Evolutionary conservation across 2,888 invertebrate species (phyloP).

Genomic region (Agrochola lota): DNA sequence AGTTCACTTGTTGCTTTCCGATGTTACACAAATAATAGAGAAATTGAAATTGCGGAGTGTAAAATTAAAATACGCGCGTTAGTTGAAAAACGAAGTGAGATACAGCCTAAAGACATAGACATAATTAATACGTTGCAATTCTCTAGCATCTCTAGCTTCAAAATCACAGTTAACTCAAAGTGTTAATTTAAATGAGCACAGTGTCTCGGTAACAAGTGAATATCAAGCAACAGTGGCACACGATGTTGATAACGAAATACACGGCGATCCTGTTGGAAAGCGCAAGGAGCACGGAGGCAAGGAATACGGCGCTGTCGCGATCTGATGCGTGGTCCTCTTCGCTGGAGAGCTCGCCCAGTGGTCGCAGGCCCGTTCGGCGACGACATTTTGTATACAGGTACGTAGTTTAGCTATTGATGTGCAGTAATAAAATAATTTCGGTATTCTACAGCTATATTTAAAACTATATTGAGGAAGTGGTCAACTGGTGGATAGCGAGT

Average conservation of each 20-base stretch:
- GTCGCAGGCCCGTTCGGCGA: constrained; percentile 77
- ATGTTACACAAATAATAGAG: constrained; percentile 63
- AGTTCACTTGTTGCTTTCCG: constrained; percentile 76
- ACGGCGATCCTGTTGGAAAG: constrained; percentile 93
- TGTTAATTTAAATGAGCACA: constrained; percentile 36
- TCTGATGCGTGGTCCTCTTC: constrained; percentile 81
- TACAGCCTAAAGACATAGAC: constrained; percentile 5
- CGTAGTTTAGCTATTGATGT: constrained; percentile 26
- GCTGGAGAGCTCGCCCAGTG: constrained; percentile 77
- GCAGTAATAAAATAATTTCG: neutral
- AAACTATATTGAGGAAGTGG: constrained; percentile 26
- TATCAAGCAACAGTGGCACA: constrained; percentile 60
- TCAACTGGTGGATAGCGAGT: neutral
- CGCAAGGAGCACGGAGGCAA: constrained; percentile 88
- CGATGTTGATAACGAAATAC: constrained; percentile 93
- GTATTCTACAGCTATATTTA: neutral
- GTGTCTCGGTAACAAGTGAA: constrained; percentile 58
- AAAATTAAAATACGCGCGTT: constrained; percentile 7
- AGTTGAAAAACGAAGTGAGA: neutral
- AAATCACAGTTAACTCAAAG: constrained; percentile 24
- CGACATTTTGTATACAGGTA: constrained; percentile 84
- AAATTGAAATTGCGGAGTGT: constrained; percentile 48
- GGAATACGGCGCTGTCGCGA: constrained; percentile 77
- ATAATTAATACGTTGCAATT: constrained; percentile 1
- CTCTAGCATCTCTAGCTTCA: constrained; percentile 21